These are phyloP conservation scores for Acanthochromis polyacanthus DNA, from an alignment of 2,113 vertebrate genomes.

Conservation along the genomic window DNA sequence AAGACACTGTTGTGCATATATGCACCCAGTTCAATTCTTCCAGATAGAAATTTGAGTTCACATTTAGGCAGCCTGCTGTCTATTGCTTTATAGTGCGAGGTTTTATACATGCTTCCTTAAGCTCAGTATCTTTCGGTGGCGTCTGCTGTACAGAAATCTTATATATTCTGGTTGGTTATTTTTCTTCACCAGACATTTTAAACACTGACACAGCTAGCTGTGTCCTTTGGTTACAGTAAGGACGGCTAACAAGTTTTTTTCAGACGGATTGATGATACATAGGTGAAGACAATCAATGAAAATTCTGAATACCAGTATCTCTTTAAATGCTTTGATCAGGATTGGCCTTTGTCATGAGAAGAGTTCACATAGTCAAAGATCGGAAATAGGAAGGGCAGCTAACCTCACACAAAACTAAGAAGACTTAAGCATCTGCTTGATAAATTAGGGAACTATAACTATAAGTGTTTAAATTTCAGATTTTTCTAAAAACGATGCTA, in stretches of 20 bases:
- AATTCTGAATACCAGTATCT: neutral
- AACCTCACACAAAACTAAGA: no score
- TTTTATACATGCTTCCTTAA: constrained; percentile 5
- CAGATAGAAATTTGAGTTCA: constrained; percentile 18
- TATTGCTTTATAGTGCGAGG: constrained; percentile 6
- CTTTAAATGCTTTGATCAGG: no score
- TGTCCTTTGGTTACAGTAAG: neutral
- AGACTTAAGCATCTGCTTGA: no score
- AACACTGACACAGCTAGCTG: neutral
- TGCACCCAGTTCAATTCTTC: constrained; percentile 10
- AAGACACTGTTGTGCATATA: constrained; percentile 29
- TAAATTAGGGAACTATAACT: neutral
- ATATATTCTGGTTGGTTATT: neutral
- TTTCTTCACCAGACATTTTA: constrained; percentile 11
- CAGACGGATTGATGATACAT: neutral
- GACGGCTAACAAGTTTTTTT: neutral
- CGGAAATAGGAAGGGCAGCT: no score
- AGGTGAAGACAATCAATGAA: constrained; percentile 19
- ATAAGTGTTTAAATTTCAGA: no score
- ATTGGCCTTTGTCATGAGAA: no score
- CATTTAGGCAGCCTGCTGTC: constrained; percentile 12
- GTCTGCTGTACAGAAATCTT: constrained; percentile 3
- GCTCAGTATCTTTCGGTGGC: constrained; percentile 1
- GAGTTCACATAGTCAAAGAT: no score
- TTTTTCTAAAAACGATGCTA: no score